Conservation (phyloP, 1,140 invertebrate species). For the Atta texana region DNA sequence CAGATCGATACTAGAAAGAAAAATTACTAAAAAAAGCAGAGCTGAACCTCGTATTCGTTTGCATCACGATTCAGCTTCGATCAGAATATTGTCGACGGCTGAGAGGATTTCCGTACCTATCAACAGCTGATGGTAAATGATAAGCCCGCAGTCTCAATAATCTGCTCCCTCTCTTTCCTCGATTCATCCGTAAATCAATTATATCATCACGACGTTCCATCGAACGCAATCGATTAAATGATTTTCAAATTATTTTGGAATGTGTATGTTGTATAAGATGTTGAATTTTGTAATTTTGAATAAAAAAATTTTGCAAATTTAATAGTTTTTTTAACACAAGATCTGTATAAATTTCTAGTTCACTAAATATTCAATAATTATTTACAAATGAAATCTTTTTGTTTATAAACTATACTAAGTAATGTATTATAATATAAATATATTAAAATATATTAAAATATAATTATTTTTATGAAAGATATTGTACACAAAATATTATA, state of each 20-base stretch:
- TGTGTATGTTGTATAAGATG: not conserved
- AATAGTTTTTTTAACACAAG: not conserved
- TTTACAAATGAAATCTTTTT: not conserved
- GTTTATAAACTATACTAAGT: not conserved
- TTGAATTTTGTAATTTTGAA: not conserved
- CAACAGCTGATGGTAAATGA: slow-evolving; percentile 42
- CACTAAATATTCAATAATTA: not conserved
- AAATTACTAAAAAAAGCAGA: not conserved
- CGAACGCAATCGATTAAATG: not conserved
- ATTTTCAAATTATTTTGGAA: not conserved
- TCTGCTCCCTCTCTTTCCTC: slow-evolving; percentile 8
- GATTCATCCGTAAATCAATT: slow-evolving; percentile 60
- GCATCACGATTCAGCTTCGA: slow-evolving; percentile 12
- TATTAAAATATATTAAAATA: not conserved
- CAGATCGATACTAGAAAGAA: not conserved
- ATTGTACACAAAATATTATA: not conserved
- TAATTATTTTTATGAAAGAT: slow-evolving; percentile 10
- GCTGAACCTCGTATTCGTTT: slow-evolving; percentile 5
- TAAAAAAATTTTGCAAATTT: slow-evolving; percentile 2
- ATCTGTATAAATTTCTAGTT: not conserved
- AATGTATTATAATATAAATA: not conserved
- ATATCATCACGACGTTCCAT: slow-evolving; percentile 36
- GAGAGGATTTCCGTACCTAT: slow-evolving; percentile 55
- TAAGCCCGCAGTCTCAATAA: slow-evolving; percentile 20
- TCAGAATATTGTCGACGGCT: slow-evolving; percentile 35